These are phyloP conservation scores for Melitaea cinxia DNA, from an alignment of 1,140 invertebrate species.

Conservation along the genomic window DNA sequence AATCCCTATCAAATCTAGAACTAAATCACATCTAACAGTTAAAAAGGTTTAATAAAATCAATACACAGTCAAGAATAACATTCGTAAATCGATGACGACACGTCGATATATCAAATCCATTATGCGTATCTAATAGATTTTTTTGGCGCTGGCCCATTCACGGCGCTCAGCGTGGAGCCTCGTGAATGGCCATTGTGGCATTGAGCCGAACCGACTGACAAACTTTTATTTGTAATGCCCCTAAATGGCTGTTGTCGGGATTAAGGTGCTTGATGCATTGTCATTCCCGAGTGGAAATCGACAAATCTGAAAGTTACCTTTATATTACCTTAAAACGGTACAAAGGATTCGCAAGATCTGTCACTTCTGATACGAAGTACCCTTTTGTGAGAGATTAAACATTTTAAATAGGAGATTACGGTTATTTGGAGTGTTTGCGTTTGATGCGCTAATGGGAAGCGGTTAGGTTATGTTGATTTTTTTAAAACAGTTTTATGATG, in stretches of 20 bases:
- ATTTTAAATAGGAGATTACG: conserved; percentile 46
- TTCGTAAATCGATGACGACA: conserved; percentile 48
- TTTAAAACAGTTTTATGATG: too few relatives aligned
- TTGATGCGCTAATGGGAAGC: not conserved
- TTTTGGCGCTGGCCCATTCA: conserved; percentile 76
- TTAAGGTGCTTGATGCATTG: conserved; percentile 73
- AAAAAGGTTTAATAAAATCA: conserved; percentile 28
- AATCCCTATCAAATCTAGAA: not conserved
- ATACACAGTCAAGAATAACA: conserved; percentile 42
- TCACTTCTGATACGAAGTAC: conserved; percentile 61
- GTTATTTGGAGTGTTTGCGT: conserved; percentile 15
- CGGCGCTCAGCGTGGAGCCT: conserved; percentile 68
- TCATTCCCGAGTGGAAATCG: conserved; percentile 62
- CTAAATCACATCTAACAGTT: not conserved
- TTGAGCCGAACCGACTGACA: conserved; percentile 64
- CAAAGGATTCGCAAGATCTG: conserved; percentile 67
- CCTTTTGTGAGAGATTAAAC: conserved; percentile 61
- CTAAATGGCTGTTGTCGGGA: conserved; percentile 79
- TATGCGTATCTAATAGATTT: conserved; percentile 81
- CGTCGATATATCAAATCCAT: conserved; percentile 63
- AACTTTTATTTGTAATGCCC: conserved; percentile 78
- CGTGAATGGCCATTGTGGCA: conserved; percentile 75
- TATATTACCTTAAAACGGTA: conserved; percentile 52
- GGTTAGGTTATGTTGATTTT: not conserved
- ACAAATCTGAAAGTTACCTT: conserved; percentile 50